These are phyloP conservation scores for Cynoglossus semilaevis DNA, from an alignment of 2,113 vertebrate genomes.

Conservation along the genomic window DNA sequence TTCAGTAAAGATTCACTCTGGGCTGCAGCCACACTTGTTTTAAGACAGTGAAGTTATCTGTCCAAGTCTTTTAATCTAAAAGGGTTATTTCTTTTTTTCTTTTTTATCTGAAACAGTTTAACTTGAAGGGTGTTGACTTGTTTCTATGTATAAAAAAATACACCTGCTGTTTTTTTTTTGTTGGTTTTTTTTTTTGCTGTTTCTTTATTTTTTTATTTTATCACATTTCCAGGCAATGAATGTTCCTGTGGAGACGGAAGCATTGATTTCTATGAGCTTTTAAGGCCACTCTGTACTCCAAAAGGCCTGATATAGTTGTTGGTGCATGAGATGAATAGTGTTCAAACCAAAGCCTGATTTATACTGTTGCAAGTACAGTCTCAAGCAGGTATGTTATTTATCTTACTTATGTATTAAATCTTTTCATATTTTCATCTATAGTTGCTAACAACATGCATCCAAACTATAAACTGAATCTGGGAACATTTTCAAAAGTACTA, in stretches of 20 bases:
- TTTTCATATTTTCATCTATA: no score
- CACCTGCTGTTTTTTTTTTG: not conserved
- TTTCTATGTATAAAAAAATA: conserved; percentile 4
- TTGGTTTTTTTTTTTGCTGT: no score
- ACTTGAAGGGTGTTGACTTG: conserved; percentile 2
- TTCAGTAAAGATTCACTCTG: conserved; percentile 19
- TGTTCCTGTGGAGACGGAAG: conserved; percentile 17
- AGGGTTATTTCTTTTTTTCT: no score
- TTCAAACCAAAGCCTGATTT: conserved; percentile 3
- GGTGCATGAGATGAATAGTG: conserved; percentile 4
- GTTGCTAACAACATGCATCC: no score
- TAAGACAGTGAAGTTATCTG: not conserved
- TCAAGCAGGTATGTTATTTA: not conserved
- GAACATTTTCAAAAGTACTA: no score
- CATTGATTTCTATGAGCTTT: conserved; percentile 35
- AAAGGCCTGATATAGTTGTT: conserved; percentile 12
- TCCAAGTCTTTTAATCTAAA: conserved; percentile 14
- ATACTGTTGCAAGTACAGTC: not conserved
- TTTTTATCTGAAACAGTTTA: no score
- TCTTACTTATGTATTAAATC: no score
- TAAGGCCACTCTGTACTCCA: conserved; percentile 7
- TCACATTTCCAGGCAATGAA: conserved; percentile 25
- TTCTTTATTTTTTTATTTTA: conserved; percentile 4
- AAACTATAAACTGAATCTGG: no score
- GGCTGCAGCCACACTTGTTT: conserved; percentile 15